Conservation (phyloP, 1,140 invertebrate species). For the Orchestia grillus region DNA sequence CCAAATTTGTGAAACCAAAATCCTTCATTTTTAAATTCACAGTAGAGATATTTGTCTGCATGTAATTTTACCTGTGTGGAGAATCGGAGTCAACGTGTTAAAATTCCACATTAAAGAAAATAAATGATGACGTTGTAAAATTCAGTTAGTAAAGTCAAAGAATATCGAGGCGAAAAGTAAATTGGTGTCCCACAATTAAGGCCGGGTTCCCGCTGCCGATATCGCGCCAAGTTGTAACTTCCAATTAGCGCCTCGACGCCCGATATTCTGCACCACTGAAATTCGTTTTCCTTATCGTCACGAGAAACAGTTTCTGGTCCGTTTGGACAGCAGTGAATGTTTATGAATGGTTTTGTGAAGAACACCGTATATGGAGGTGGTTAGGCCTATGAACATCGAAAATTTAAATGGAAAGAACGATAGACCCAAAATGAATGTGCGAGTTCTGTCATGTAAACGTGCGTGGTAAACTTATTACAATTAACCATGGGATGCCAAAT, state of each 20-base stretch:
- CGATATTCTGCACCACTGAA: neutral
- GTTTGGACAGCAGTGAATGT: neutral
- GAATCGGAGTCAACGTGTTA: too few relatives aligned
- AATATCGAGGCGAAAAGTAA: neutral
- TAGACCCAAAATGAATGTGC: too few relatives aligned
- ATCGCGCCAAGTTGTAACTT: slow-evolving; percentile 12
- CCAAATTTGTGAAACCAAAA: too few relatives aligned
- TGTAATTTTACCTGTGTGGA: too few relatives aligned
- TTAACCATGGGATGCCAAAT: too few relatives aligned
- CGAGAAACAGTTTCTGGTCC: neutral
- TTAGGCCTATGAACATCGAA: neutral
- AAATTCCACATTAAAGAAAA: too few relatives aligned
- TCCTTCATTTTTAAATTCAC: too few relatives aligned
- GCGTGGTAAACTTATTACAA: too few relatives aligned
- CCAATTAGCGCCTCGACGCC: slow-evolving; percentile 9
- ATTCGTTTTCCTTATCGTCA: neutral
- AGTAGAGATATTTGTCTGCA: too few relatives aligned
- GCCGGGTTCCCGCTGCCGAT: neutral
- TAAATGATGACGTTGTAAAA: too few relatives aligned
- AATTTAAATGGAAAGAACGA: neutral
- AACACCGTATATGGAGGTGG: neutral
- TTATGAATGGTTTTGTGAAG: neutral
- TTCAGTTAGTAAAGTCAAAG: neutral
- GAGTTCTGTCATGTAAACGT: too few relatives aligned
- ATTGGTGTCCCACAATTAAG: neutral